Conservation (phyloP, 2,797 vertebrate genomes). For the Eulemur albifrons region DNA sequence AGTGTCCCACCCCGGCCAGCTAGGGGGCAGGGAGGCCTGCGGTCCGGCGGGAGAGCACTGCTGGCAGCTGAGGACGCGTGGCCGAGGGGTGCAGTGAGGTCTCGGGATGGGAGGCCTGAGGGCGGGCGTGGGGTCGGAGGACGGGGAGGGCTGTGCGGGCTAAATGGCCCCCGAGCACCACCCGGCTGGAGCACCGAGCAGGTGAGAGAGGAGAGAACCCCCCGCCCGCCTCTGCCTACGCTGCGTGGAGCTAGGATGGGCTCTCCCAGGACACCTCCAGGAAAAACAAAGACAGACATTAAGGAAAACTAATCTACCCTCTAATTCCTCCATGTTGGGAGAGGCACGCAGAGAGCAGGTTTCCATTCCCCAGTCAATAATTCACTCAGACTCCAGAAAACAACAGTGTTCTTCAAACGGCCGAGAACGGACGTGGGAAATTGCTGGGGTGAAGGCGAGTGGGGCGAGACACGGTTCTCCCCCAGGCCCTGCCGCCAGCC, state of each 20-base stretch:
- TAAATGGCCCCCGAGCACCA: not conserved
- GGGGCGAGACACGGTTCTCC: not conserved
- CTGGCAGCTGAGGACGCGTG: fast-evolving
- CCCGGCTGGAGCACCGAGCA: not conserved
- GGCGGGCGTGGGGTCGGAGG: fast-evolving
- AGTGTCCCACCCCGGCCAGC: fast-evolving
- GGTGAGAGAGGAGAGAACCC: not conserved
- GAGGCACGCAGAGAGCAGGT: not conserved
- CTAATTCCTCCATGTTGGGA: not conserved
- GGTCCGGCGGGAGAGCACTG: not conserved
- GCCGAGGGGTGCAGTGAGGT: not conserved
- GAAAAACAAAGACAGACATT: not conserved
- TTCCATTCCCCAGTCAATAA: not conserved
- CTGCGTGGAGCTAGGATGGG: not conserved
- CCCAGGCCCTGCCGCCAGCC: not conserved
- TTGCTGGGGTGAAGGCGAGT: fast-evolving
- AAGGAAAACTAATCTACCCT: not conserved
- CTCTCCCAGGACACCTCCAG: not conserved
- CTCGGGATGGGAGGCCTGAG: fast-evolving
- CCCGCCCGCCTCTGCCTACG: fast-evolving
- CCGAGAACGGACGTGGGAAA: not conserved
- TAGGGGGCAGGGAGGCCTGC: not conserved
- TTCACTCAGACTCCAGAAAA: not conserved
- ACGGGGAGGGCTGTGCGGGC: too few relatives aligned
- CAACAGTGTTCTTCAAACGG: not conserved